Evolutionary conservation across 2,113 vertebrate species (phyloP).

Genomic region (Myiagra hebetior): DNA sequence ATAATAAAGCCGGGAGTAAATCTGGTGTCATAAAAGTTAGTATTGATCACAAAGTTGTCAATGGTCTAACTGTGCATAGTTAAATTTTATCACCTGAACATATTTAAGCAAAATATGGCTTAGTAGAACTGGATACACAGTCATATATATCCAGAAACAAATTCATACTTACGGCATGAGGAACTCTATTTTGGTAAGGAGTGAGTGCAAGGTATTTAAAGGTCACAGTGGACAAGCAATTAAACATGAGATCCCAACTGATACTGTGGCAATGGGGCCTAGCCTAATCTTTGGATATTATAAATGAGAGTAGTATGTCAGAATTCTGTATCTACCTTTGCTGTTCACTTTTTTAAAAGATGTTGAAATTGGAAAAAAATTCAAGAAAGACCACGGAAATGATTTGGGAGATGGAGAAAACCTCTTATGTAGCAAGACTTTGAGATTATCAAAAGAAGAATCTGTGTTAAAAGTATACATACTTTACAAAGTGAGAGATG

Average conservation of each 20-base stretch:
- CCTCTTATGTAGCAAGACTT: not conserved
- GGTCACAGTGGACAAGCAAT: not conserved
- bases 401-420: not conserved
- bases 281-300: not conserved
- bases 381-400: not conserved
- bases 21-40: not conserved
- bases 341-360: not conserved
- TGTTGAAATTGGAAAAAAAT: not conserved
- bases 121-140: not conserved
- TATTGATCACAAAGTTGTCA: not conserved
- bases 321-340: not conserved
- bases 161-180: not conserved
- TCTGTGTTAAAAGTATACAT: not conserved
- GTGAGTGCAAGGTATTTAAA: not conserved
- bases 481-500: not conserved
- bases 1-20: not conserved
- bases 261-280: not conserved
- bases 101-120: not conserved
- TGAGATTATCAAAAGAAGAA: not conserved
- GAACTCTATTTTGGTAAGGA: not conserved
- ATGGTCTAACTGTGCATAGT: not conserved
- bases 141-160: not conserved
- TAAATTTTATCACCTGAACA: not conserved
- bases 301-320: not conserved
- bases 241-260: not conserved